A percentile compares a stretch with the other conserved stretches of the same genome.
phyloP scores from a whole-genome alignment of 2,797 vertebrate genomes.

The Triplophysa yarkandensis region DNA sequence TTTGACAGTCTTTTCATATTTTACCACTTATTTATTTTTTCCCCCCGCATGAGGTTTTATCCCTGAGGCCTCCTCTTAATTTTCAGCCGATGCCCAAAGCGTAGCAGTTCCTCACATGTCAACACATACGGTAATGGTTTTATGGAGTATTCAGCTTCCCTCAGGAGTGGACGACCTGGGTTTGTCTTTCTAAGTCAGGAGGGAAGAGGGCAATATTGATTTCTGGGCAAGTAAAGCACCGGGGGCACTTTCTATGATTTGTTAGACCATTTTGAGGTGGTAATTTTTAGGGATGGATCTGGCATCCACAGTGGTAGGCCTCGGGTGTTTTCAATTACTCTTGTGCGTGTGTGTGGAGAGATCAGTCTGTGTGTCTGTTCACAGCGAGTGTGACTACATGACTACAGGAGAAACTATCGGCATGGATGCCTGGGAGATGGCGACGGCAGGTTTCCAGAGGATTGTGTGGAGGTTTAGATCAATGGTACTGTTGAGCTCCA shows the following conservation, averaged over 20 bases:
- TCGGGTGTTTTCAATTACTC: constrained; percentile 48
- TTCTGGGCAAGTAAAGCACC: constrained; percentile 34
- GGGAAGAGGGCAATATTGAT: constrained; percentile 61
- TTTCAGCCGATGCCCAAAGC: constrained; percentile 23
- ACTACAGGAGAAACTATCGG: constrained; percentile 40
- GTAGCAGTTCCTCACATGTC: constrained; percentile 35
- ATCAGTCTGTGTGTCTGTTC: constrained; percentile 28
- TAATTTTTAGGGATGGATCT: constrained; percentile 31
- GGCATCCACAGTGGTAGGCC: constrained; percentile 21
- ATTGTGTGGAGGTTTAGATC: constrained; percentile 27
- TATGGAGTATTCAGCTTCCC: constrained; percentile 41
- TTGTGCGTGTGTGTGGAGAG: neutral
- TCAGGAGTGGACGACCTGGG: constrained; percentile 52
- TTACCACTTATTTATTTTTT: constrained; percentile 12
- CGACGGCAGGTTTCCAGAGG: neutral
- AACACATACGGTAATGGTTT: constrained; percentile 68
- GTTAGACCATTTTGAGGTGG: constrained; percentile 32
- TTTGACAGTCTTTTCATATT: constrained; percentile 1
- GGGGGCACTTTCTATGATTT: constrained; percentile 28
- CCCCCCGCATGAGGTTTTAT: constrained; percentile 44
- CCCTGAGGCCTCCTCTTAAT: constrained; percentile 38
- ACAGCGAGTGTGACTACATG: constrained; percentile 20
- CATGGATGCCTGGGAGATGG: constrained; percentile 33
- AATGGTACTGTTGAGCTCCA: neutral
- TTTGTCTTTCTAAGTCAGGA: constrained; percentile 55